Evolutionary conservation across 2,113 vertebrate species (phyloP).

Genomic region (Antechinus stuartii): DNA sequence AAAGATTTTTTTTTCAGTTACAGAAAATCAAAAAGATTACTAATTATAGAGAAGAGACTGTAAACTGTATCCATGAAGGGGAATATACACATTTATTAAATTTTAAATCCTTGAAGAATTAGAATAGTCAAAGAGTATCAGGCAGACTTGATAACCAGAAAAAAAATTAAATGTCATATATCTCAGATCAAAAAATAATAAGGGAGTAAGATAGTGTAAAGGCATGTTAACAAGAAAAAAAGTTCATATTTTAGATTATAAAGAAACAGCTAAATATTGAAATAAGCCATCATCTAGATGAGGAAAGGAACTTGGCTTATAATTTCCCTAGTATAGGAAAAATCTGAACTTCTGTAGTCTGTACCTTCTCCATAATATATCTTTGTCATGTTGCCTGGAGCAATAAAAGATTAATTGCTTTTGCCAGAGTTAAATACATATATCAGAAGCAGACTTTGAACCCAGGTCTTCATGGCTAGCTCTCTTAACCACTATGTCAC

Average conservation of each 20-base stretch:
- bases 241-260: background rate
- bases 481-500: background rate
- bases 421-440: background rate
- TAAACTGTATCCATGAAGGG: background rate
- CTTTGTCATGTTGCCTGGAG: background rate
- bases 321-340: background rate
- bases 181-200: background rate
- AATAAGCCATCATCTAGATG: background rate
- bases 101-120: background rate
- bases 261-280: background rate
- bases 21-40: background rate
- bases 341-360: background rate
- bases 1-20: background rate
- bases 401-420: background rate
- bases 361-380: background rate
- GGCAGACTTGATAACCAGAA: background rate
- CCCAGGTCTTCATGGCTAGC: background rate
- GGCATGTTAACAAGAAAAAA: background rate
- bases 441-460: background rate
- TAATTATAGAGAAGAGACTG: background rate
- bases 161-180: background rate
- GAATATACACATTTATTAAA: background rate
- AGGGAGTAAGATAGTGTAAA: background rate
- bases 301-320: background rate
- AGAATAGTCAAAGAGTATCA: background rate